A percentile compares a stretch with the other conserved stretches of the same genome.
Evolutionary conservation across 37 sponge, comb jelly and placozoan species (phyloP).

Genomic region (Diacarnus erythraeanus): DNA sequence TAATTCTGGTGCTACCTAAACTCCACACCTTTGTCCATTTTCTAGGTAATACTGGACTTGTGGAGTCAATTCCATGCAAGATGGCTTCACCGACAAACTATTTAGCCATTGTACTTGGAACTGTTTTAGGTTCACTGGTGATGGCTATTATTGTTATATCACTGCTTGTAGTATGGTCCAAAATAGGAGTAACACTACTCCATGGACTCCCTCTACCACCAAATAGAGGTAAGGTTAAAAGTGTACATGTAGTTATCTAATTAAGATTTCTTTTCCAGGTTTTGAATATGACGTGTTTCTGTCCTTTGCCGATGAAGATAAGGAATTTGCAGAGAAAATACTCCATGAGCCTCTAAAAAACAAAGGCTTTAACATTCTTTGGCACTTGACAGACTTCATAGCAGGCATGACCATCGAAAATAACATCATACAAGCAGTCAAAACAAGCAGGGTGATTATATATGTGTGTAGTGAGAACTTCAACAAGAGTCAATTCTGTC

Average conservation of each 20-base stretch:
- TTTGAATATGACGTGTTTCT: constrained; percentile 43
- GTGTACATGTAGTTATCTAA: no score
- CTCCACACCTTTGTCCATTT: not conserved
- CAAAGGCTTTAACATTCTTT: constrained; percentile 9
- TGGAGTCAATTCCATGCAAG: not conserved
- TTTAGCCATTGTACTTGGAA: not conserved
- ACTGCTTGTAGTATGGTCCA: not conserved
- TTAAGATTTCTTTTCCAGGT: not conserved
- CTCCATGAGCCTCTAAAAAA: constrained; percentile 14
- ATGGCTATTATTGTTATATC: not conserved
- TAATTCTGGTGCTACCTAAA: no score
- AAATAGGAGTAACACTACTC: not conserved
- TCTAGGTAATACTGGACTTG: not conserved
- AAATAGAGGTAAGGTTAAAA: not conserved
- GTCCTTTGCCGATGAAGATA: constrained; percentile 42
- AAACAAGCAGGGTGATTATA: constrained; percentile 7
- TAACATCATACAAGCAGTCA: constrained; percentile 11
- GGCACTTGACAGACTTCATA: constrained; percentile 36
- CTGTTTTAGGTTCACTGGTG: not conserved
- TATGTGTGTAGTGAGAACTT: constrained; percentile 25
- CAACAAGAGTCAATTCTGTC: constrained; percentile 18
- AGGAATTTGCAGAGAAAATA: constrained; percentile 5
- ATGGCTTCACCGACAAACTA: not conserved
- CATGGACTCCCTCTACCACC: not conserved
- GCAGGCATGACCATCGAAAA: constrained; percentile 25